Evolutionary conservation across 2,888 invertebrate species (phyloP), one percentile per base, ranked within the genome.

Genomic region (Andrena bicolor): DNA sequence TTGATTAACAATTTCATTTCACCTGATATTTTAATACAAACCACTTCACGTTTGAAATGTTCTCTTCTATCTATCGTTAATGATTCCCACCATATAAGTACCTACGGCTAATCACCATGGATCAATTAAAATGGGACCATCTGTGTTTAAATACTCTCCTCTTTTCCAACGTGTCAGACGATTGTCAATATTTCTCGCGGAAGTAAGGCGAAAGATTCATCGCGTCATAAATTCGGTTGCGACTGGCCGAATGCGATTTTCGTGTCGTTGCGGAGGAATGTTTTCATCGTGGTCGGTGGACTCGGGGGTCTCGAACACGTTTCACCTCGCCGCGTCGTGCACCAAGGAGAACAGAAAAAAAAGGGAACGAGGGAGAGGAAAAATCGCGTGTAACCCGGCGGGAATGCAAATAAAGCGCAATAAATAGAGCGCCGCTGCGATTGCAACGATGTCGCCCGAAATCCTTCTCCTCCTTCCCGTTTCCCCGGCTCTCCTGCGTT

Each of bases 391-490:
- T 76, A 80, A 77, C 85, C 64, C 60, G 75, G 32, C 69, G 32
- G 63, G 88, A 89, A 89, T 90, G 90, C 86, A 88, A 90, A 90
- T 90, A 89, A 86, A 87, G 84, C 63, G 83, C 82, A 82, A 86
- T 89, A 86, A 82, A 88, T 86, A 82, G 82, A 83, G 60, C 74
- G 56, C 49, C 71, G 66, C 70, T 70, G 76, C 80, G 80, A 88
- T 85, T 83, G 79, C 80, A 77, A 35, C 61, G 61, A 68, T 58
- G 77, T 80, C 76, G 69, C 63, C 56, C 65, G 66, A 66, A 80
- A 76, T 64, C 26, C 53, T 66, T 76, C 16, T 58, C 8, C 23
- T n/a, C 30, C 48, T 16, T 26, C 32, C 30, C 23, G 6, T 0
- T 35, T 32, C 32, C 16, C 30, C 20, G 20, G 4, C 23, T 13